Conservation (phyloP, 2,797 vertebrate genomes). For the Macrochelys suwanniensis region DNA sequence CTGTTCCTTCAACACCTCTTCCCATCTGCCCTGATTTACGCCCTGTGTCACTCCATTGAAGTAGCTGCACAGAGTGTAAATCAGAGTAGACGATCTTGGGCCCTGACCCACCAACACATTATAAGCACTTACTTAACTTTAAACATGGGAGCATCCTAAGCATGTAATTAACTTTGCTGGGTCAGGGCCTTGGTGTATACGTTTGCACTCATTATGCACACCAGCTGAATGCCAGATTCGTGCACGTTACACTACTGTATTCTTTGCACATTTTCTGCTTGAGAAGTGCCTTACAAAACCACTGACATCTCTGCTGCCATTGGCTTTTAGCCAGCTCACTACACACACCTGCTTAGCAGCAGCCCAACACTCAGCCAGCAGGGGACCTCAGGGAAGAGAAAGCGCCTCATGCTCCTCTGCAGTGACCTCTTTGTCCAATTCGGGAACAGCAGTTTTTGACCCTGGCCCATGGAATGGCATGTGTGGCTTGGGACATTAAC, state of each 20-base stretch:
- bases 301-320: background rate
- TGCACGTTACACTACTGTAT: background rate
- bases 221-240: background rate
- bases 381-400: background rate
- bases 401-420: background rate
- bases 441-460: background rate
- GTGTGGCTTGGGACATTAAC: background rate
- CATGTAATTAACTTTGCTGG: background rate
- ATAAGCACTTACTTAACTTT: background rate
- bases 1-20: background rate
- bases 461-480: background rate
- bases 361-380: background rate
- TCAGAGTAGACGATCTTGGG: background rate
- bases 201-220: background rate
- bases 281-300: background rate
- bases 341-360: background rate
- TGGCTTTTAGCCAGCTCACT: background rate
- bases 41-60: rapidly evolving
- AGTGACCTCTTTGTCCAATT: background rate
- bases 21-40: background rate
- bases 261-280: background rate
- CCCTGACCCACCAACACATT: background rate
- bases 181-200: background rate
- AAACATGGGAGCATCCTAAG: background rate
- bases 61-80: background rate